A percentile compares a stretch with the other conserved stretches of the same genome.
phyloP scores from a whole-genome alignment of 2,888 invertebrate species.

The Standfussiana lucernea region DNA sequence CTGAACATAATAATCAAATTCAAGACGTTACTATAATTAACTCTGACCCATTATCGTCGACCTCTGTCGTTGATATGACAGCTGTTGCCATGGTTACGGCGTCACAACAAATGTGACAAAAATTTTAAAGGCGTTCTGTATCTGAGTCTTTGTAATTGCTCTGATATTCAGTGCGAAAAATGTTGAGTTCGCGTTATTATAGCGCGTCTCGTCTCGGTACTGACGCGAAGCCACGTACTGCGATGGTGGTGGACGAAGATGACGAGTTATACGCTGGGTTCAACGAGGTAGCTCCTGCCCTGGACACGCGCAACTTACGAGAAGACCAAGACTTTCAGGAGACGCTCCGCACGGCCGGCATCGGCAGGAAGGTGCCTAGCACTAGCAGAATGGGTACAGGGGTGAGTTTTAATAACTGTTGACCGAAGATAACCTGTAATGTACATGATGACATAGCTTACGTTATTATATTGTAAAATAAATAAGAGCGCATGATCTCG shows the following conservation, averaged over 20 bases:
- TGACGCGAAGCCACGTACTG: slow-evolving; percentile 84
- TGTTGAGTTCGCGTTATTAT: slow-evolving; percentile 86
- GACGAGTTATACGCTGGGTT: slow-evolving; percentile 93
- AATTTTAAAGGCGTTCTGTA: slow-evolving; percentile 33
- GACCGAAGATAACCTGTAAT: slow-evolving; percentile 35
- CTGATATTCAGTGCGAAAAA: slow-evolving; percentile 60
- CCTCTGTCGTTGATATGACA: slow-evolving; percentile 44
- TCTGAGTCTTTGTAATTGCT: slow-evolving; percentile 11
- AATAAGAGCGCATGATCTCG: slow-evolving; percentile 20
- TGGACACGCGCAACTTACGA: slow-evolving; percentile 92
- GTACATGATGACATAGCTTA: slow-evolving; percentile 14
- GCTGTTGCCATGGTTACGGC: slow-evolving; percentile 83
- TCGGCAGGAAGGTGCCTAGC: slow-evolving; percentile 92
- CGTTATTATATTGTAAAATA: slow-evolving; percentile 17
- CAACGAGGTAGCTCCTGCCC: slow-evolving; percentile 92
- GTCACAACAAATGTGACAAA: slow-evolving; percentile 83
- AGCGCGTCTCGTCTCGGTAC: slow-evolving; percentile 83
- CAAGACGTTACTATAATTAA: slow-evolving; percentile 10
- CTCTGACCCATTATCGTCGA: slow-evolving; percentile 27
- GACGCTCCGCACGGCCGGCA: slow-evolving; percentile 94
- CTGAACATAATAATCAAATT: slow-evolving; percentile 5
- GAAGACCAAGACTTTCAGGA: slow-evolving; percentile 94
- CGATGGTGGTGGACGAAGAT: slow-evolving; percentile 87
- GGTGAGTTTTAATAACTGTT: slow-evolving; percentile 72
- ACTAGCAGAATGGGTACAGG: slow-evolving; percentile 89